A percentile compares a stretch with the other conserved stretches of the same genome.
phyloP scores from a whole-genome alignment of 2,113 vertebrate species.

The Pelusios castaneus region DNA sequence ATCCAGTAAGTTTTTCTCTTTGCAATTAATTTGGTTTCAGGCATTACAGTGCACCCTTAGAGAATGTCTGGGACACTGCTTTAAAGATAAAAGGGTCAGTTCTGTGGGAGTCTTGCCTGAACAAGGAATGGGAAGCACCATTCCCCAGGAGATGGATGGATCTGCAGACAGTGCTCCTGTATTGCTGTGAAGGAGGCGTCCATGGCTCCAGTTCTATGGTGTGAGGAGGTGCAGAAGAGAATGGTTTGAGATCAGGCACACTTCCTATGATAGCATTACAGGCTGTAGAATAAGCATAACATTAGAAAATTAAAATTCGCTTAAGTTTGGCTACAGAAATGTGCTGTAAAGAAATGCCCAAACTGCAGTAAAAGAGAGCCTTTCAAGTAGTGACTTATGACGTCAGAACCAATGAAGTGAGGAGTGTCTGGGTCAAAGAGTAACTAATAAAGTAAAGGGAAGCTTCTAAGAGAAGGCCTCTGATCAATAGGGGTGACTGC shows the following conservation, averaged over 20 bases:
- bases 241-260: background rate
- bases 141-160: background rate
- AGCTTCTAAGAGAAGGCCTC: too few relatives aligned
- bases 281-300: background rate
- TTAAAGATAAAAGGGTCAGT: background rate
- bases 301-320: background rate
- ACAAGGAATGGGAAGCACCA: background rate
- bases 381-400: background rate
- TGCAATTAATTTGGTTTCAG: background rate
- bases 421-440: background rate
- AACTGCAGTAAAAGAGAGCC: background rate
- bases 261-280: background rate
- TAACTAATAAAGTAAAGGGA: background rate
- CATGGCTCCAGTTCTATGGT: background rate
- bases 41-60: background rate
- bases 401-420: background rate
- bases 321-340: background rate
- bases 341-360: background rate
- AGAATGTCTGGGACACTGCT: background rate
- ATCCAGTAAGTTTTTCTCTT: background rate
- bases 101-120: background rate
- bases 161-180: background rate
- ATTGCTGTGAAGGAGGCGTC: background rate
- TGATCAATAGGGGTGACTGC: too few relatives aligned
- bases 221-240: background rate